Evolutionary conservation across 2,113 vertebrate genomes (phyloP).

Genomic region (Synchiropus splendidus): DNA sequence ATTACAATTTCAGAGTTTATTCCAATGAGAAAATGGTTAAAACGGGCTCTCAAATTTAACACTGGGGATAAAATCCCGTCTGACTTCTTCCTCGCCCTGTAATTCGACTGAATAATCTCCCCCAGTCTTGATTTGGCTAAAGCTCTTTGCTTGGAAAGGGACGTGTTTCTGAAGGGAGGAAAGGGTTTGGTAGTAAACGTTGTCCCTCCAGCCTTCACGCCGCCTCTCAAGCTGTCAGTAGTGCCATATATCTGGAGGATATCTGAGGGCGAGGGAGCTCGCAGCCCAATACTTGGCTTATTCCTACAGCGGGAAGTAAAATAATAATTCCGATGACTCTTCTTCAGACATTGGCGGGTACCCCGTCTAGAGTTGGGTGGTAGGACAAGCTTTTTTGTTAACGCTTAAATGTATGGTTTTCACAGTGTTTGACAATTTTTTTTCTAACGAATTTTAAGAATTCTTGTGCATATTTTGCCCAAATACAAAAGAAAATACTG

Average conservation of each 20-base stretch:
- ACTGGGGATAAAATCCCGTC: conserved; percentile 43
- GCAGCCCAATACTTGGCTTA: conserved; percentile 98
- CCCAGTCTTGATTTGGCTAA: conserved; percentile 35
- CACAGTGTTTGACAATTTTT: no score
- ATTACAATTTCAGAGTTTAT: conserved; percentile 66
- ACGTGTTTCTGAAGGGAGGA: conserved; percentile 46
- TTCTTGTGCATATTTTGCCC: no score
- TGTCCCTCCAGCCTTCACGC: conserved; percentile 70
- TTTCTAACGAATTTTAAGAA: no score
- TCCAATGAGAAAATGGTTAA: conserved; percentile 44
- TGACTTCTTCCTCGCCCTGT: conserved; percentile 40
- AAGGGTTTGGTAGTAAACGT: conserved; percentile 63
- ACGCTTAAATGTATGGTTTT: no score
- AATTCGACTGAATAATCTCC: conserved; percentile 56
- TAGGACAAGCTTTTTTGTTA: no score
- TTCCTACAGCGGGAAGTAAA: conserved; percentile 99
- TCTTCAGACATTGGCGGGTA: conserved; percentile 87
- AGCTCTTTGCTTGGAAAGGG: conserved; percentile 33
- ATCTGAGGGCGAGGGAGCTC: conserved; percentile 83
- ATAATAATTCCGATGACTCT: conserved; percentile 99
- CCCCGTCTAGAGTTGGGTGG: conserved; percentile 84
- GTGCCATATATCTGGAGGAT: conserved; percentile 91
- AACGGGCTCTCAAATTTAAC: conserved; percentile 45
- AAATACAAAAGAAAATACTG: no score
- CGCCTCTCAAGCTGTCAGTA: conserved; percentile 79